Percentiles rank a stretch among this genome's conserved stretches.
Evolutionary conservation across 2,113 vertebrate genomes (phyloP).

Genomic region (Dendropsophus ebraccatus): DNA sequence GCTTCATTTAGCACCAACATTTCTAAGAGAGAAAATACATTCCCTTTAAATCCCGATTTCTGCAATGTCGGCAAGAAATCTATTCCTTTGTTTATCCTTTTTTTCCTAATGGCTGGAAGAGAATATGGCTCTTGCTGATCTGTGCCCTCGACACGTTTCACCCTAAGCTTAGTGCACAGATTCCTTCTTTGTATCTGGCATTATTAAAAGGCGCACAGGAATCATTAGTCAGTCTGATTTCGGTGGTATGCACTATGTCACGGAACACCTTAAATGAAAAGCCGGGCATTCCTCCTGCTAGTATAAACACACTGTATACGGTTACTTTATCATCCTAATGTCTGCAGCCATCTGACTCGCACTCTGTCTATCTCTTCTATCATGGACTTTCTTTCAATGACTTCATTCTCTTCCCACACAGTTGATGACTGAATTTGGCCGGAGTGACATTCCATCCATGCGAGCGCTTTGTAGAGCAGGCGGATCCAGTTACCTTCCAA

Average conservation of each 20-base stretch:
- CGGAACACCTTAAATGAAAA: constrained; percentile 20
- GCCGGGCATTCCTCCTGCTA: neutral
- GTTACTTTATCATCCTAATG: constrained; percentile 36
- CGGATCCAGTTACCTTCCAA: constrained; percentile 32
- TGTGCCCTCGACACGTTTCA: constrained; percentile 2
- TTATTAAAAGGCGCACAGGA: constrained; percentile 14
- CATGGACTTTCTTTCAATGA: constrained; percentile 27
- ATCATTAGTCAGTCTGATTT: constrained; percentile 7
- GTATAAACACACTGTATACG: constrained; percentile 18
- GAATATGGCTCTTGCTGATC: neutral
- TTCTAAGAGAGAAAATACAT: too few species aligned
- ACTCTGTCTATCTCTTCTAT: constrained; percentile 39
- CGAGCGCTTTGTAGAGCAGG: constrained; percentile 2
- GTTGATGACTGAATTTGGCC: constrained; percentile 14
- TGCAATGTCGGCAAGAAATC: too few species aligned
- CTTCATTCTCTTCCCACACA: constrained; percentile 43
- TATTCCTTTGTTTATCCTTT: too few species aligned
- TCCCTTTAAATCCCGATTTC: too few species aligned
- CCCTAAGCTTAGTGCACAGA: neutral
- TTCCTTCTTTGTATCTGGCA: constrained; percentile 1
- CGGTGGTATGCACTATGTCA: neutral
- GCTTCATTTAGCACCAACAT: too few species aligned
- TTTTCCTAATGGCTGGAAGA: too few species aligned
- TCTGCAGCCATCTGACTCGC: constrained; percentile 23
- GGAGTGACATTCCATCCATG: constrained; percentile 31